These are phyloP conservation scores for Deilephila porcellus DNA, from an alignment of 2,888 invertebrate species.

Conservation along the genomic window DNA sequence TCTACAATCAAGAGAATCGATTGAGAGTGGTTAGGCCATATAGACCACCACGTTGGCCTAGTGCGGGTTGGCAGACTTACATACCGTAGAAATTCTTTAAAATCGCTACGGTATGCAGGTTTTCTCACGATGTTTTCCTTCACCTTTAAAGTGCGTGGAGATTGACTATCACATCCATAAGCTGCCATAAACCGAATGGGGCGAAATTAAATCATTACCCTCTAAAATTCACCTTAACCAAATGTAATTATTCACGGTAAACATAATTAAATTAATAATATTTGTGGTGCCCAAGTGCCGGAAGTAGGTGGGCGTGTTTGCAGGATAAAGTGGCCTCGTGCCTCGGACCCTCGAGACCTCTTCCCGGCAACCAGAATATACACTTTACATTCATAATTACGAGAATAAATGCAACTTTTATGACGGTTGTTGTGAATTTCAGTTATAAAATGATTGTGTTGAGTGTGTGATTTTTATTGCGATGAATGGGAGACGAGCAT, in stretches of 20 bases:
- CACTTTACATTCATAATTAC: slow-evolving; percentile 22
- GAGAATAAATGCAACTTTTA: slow-evolving; percentile 6
- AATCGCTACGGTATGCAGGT: no score
- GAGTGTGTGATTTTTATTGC: neutral
- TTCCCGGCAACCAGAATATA: slow-evolving; percentile 24
- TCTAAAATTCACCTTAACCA: neutral
- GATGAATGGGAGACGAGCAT: no score
- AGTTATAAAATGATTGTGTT: neutral
- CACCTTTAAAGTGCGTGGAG: no score
- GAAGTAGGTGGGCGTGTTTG: slow-evolving; percentile 14
- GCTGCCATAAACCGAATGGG: no score
- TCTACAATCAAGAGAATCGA: no score
- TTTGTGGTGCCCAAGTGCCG: neutral
- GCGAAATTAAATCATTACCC: no score
- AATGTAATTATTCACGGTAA: neutral
- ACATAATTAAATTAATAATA: slow-evolving; percentile 11
- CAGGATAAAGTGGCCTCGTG: slow-evolving; percentile 3
- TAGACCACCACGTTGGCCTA: no score
- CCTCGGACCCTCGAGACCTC: slow-evolving; percentile 26
- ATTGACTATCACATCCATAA: no score
- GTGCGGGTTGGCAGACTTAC: no score
- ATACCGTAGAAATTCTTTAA: no score
- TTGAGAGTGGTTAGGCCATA: no score
- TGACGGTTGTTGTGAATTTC: neutral
- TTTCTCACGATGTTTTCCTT: no score